Conservation (phyloP, 2,113 vertebrate genomes). For the Mustelus asterias region DNA sequence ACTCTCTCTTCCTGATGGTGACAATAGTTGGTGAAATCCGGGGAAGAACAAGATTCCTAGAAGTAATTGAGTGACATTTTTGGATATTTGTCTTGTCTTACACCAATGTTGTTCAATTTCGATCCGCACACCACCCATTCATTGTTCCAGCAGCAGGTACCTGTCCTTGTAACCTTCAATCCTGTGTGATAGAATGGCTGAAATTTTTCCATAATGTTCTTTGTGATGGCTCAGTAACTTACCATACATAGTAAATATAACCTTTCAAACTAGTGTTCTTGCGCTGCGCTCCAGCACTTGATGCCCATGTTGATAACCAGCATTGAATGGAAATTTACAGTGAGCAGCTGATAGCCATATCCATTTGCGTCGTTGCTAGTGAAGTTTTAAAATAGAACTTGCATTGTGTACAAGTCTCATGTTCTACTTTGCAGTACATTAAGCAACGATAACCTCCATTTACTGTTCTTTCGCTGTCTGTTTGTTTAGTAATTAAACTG, state of each 20-base stretch:
- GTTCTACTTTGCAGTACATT: neutral
- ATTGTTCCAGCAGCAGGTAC: neutral
- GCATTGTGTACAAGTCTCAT: neutral
- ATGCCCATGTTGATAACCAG: neutral
- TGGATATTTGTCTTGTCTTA: neutral
- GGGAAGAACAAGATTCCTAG: neutral
- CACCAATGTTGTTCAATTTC: neutral
- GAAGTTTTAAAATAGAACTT: neutral
- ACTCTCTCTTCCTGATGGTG: neutral
- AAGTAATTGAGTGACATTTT: neutral
- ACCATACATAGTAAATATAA: neutral
- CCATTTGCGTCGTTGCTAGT: neutral
- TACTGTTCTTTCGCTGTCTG: neutral
- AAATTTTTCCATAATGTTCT: neutral
- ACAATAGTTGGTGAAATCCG: neutral
- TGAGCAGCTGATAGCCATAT: neutral
- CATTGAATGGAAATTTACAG: neutral
- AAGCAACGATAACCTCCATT: neutral
- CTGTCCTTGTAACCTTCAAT: neutral
- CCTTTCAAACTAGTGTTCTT: neutral
- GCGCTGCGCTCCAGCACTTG: neutral
- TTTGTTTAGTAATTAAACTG: neutral
- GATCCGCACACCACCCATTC: neutral
- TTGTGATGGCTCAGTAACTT: neutral
- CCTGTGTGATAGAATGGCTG: neutral